Percentiles rank a stretch among this genome's conserved stretches.
Conservation (phyloP, 2,888 invertebrate genomes). For the Pterostichus niger region DNA sequence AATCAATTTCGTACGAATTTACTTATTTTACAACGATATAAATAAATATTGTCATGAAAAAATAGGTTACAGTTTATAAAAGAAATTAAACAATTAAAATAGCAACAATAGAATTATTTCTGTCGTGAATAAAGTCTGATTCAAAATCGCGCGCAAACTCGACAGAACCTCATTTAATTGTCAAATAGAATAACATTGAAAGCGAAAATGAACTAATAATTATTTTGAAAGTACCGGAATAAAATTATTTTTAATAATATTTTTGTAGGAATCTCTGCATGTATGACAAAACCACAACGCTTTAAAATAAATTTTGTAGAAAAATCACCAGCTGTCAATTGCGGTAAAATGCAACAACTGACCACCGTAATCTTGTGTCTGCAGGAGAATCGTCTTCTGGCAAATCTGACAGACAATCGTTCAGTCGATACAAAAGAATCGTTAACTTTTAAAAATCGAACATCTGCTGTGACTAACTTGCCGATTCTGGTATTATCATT, state of each 20-base stretch:
- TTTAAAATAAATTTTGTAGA: background rate
- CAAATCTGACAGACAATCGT: conserved; percentile 40
- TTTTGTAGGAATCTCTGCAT: too few species aligned
- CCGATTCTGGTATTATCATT: conserved; percentile 44
- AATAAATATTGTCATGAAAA: too few species aligned
- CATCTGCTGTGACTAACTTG: conserved; percentile 57
- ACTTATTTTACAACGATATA: too few species aligned
- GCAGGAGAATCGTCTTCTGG: conserved; percentile 46
- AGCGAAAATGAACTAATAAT: too few species aligned
- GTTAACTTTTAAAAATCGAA: conserved; percentile 43
- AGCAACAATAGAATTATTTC: background rate
- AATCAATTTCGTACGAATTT: too few species aligned
- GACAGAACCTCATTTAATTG: too few species aligned
- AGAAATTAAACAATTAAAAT: background rate
- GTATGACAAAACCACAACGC: too few species aligned
- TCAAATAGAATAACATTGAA: too few species aligned
- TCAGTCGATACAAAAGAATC: conserved; percentile 42
- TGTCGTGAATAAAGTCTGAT: background rate
- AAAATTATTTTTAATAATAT: too few species aligned
- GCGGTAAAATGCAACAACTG: conserved; percentile 44
- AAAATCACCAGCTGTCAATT: conserved; percentile 32
- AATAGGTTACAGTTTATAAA: too few species aligned
- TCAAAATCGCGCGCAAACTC: background rate
- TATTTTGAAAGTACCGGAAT: too few species aligned
- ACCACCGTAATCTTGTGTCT: conserved; percentile 55